Conservation (phyloP, 2,797 vertebrate species). For the Crenuchus spilurus region DNA sequence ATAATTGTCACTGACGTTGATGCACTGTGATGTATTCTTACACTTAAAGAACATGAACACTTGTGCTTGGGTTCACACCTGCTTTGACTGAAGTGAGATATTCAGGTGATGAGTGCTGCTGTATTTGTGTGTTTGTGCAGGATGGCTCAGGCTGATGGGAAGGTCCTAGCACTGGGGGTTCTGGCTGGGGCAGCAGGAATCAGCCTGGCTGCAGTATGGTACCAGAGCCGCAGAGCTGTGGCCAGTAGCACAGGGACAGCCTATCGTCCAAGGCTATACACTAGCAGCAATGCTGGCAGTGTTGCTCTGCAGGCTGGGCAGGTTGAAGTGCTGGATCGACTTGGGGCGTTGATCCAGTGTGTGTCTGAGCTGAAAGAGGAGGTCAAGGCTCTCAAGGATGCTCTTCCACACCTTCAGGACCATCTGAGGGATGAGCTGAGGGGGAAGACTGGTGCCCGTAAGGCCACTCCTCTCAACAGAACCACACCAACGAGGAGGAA, state of each 20-base stretch:
- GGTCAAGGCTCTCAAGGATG: slow-evolving; percentile 85
- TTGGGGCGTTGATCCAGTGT: slow-evolving; percentile 84
- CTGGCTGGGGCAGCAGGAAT: slow-evolving; percentile 89
- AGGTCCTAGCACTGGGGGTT: slow-evolving; percentile 83
- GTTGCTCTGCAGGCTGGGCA: slow-evolving; percentile 76
- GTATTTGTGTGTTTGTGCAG: slow-evolving; percentile 58
- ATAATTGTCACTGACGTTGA: too few species aligned
- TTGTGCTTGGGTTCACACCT: too few species aligned
- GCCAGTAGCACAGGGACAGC: not conserved
- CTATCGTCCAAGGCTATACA: slow-evolving; percentile 36
- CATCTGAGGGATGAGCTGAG: slow-evolving; percentile 85
- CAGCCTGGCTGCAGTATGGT: slow-evolving; percentile 82
- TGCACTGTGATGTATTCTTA: too few species aligned
- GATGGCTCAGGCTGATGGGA: slow-evolving; percentile 86
- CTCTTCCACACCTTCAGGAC: slow-evolving; percentile 85
- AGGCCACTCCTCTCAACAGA: slow-evolving; percentile 78
- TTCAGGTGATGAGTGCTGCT: not conserved
- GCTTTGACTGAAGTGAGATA: not conserved
- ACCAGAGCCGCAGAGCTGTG: slow-evolving; percentile 58
- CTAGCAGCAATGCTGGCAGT: slow-evolving; percentile 37
- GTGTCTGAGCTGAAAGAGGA: slow-evolving; percentile 93
- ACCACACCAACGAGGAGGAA: slow-evolving; percentile 77
- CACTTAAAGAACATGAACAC: too few species aligned
- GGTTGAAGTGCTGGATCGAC: slow-evolving; percentile 85
- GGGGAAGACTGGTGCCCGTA: slow-evolving; percentile 57